phyloP scores from a whole-genome alignment of 2,113 vertebrate species.

The Pampusana beccarii region DNA sequence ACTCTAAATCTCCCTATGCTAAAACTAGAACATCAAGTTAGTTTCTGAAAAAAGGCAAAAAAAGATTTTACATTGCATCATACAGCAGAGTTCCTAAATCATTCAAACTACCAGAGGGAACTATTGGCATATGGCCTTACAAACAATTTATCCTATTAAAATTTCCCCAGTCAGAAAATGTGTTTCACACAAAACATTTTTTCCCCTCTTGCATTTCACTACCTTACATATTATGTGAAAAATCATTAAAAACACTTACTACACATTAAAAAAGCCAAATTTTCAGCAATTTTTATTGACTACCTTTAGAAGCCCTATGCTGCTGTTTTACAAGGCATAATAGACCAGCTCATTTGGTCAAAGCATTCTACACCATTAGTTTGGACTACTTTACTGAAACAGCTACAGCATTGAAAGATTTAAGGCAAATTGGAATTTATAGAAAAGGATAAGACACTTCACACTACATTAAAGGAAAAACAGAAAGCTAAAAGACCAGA shows the following conservation, averaged over 20 bases:
- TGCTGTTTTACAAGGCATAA: slow-evolving; percentile 91
- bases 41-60: slow-evolving; percentile 84
- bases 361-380: slow-evolving; percentile 84
- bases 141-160: slow-evolving; percentile 90
- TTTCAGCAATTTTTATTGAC: slow-evolving; percentile 88
- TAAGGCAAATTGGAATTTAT: slow-evolving; percentile 95
- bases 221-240: slow-evolving; percentile 85
- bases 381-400: slow-evolving; percentile 88
- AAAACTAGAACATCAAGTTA: slow-evolving; percentile 87
- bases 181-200: slow-evolving; percentile 86
- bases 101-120: slow-evolving; percentile 88
- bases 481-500: slow-evolving; percentile 84
- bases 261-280: slow-evolving; percentile 88
- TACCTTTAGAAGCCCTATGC: slow-evolving; percentile 90
- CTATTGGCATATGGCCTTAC: slow-evolving; percentile 82
- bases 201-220: slow-evolving; percentile 82
- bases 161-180: slow-evolving; percentile 85
- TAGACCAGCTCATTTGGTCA: slow-evolving; percentile 85
- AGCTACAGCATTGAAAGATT: slow-evolving; percentile 91
- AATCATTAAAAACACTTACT: slow-evolving; percentile 88
- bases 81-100: slow-evolving; percentile 88
- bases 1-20: slow-evolving; percentile 72
- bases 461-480: slow-evolving; percentile 83
- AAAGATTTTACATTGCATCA: slow-evolving; percentile 89
- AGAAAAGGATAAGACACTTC: slow-evolving; percentile 88